A percentile compares a stretch with the other conserved stretches of the same genome.
phyloP scores from a whole-genome alignment of 2,888 invertebrate species.

The Cerastis leucographa region DNA sequence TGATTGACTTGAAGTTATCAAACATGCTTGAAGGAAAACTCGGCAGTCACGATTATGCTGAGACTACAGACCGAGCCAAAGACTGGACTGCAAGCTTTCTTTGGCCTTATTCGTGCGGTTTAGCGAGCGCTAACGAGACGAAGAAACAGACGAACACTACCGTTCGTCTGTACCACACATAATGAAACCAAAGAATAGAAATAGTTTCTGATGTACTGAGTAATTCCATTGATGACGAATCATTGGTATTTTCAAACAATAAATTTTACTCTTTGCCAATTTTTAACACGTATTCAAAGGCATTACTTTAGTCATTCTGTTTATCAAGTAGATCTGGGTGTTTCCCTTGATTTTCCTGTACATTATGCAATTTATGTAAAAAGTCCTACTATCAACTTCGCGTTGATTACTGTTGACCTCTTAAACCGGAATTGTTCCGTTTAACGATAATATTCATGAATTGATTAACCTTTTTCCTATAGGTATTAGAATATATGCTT shows the following conservation, averaged over 20 bases:
- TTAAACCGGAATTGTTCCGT: slow-evolving; percentile 16
- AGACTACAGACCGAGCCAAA: slow-evolving; percentile 2
- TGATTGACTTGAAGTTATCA: slow-evolving; percentile 14
- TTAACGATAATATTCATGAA: neutral
- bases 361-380: neutral
- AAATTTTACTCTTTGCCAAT: slow-evolving; percentile 23
- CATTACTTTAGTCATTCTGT: slow-evolving; percentile 2
- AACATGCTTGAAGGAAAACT: slow-evolving; percentile 16
- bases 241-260: slow-evolving; percentile 48
- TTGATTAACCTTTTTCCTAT: slow-evolving; percentile 1
- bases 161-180: neutral
- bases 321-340: slow-evolving; percentile 2
- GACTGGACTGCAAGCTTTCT: slow-evolving; percentile 50
- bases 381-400: neutral
- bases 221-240: slow-evolving; percentile 28
- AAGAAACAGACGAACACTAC: slow-evolving; percentile 14
- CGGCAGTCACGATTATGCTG: slow-evolving; percentile 22
- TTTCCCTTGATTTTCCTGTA: slow-evolving; percentile 34
- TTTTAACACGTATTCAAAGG: slow-evolving; percentile 30
- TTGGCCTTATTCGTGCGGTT: slow-evolving; percentile 39
- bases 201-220: slow-evolving; percentile 34
- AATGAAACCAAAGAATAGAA: slow-evolving; percentile 23
- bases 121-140: slow-evolving; percentile 24
- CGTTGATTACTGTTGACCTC: slow-evolving; percentile 6
- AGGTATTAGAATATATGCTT: neutral